Evolutionary conservation across 2,113 vertebrate species (phyloP).

Genomic region (Recurvirostra avosetta): DNA sequence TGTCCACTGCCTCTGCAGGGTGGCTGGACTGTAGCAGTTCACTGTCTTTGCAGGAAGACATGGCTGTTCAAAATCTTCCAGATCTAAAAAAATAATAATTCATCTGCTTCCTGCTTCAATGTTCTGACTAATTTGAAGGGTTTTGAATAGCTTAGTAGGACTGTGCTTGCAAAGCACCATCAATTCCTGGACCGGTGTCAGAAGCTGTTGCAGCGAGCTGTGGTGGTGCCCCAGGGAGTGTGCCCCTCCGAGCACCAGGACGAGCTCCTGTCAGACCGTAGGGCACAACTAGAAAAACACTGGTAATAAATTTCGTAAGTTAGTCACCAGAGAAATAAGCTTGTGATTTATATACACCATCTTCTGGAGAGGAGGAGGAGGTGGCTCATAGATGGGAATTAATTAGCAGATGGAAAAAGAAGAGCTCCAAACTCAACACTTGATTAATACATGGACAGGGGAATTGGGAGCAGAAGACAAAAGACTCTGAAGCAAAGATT

Average conservation of each 20-base stretch:
- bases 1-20: neutral
- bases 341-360: neutral
- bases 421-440: neutral
- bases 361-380: neutral
- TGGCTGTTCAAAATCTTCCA: neutral
- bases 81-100: neutral
- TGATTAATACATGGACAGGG: neutral
- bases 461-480: neutral
- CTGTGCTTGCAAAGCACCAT: neutral
- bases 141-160: neutral
- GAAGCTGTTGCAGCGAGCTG: neutral
- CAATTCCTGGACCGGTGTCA: neutral
- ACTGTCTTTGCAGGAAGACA: neutral
- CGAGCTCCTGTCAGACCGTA: neutral
- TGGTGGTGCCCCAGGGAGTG: neutral
- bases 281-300: neutral
- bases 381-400: neutral
- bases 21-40: neutral
- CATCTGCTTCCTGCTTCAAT: neutral
- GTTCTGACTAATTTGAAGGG: neutral
- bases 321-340: neutral
- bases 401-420: slow-evolving; percentile 11
- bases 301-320: neutral
- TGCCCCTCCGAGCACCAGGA: neutral
- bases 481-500: neutral